Evolutionary conservation across 2,888 invertebrate genomes (phyloP).

Genomic region (Altica lythri): DNA sequence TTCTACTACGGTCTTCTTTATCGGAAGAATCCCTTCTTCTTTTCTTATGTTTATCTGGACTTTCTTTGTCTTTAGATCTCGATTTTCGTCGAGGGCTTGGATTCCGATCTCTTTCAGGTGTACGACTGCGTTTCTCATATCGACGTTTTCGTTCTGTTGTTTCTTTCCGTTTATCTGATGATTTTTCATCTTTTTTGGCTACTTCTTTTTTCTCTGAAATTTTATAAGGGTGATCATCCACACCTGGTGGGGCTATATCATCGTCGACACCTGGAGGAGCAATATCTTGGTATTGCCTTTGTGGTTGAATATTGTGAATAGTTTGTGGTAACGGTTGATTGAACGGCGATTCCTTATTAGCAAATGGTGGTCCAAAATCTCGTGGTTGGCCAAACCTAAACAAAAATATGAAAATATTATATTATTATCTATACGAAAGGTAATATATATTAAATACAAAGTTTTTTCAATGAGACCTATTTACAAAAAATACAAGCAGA

Average conservation of each 20-base stretch:
- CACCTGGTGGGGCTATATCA: constrained; percentile 66
- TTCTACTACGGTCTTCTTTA: constrained; percentile 45
- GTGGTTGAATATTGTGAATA: constrained; percentile 41
- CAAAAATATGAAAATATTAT: too few relatives aligned
- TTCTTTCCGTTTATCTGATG: constrained; percentile 33
- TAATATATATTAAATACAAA: too few relatives aligned
- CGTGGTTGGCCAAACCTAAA: constrained; percentile 47
- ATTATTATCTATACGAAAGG: too few relatives aligned
- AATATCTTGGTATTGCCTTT: constrained; percentile 40
- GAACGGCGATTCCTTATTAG: constrained; percentile 41
- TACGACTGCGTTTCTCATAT: constrained; percentile 40
- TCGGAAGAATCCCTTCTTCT: constrained; percentile 48
- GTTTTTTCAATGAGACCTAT: too few relatives aligned
- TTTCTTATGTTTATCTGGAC: constrained; percentile 52
- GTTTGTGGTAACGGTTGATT: constrained; percentile 38
- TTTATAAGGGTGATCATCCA: constrained; percentile 67
- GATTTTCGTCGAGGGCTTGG: constrained; percentile 52
- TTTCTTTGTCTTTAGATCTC: constrained; percentile 54
- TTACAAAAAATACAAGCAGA: too few relatives aligned
- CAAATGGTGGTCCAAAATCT: constrained; percentile 39
- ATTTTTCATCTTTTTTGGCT: constrained; percentile 33
- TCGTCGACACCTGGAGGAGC: constrained; percentile 54
- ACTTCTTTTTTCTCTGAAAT: constrained; percentile 48
- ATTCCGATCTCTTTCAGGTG: constrained; percentile 44
- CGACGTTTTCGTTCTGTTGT: constrained; percentile 30